Percentiles rank a stretch among this genome's conserved stretches.
These are phyloP conservation scores for Rugalucina vietnamica DNA, from an alignment of 2,888 invertebrate species.

Conservation along the genomic window DNA sequence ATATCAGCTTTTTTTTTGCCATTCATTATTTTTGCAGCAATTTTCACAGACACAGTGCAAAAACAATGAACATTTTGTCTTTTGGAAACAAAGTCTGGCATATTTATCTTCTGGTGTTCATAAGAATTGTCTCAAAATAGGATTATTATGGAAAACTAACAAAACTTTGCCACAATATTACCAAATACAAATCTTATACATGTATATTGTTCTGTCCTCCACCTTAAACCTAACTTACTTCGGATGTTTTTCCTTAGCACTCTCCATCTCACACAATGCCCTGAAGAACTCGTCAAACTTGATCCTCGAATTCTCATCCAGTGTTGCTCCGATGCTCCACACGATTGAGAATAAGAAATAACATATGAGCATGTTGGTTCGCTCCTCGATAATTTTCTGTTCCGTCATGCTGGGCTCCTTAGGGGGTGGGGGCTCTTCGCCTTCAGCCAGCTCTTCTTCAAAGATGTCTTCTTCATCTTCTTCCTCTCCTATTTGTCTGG, in stretches of 20 bases:
- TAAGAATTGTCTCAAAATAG: too few species aligned
- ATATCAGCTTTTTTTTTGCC: too few species aligned
- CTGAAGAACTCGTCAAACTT: constrained; percentile 85
- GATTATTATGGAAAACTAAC: too few species aligned
- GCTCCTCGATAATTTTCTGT: constrained; percentile 81
- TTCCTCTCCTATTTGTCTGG: constrained; percentile 77
- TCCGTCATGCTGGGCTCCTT: constrained; percentile 70
- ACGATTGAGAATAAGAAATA: constrained; percentile 83
- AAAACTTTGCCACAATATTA: too few species aligned
- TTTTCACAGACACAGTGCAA: too few species aligned
- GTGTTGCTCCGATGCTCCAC: constrained; percentile 82
- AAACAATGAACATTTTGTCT: too few species aligned
- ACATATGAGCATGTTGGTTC: constrained; percentile 80
- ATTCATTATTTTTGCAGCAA: too few species aligned
- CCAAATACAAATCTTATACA: too few species aligned
- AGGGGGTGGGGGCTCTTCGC: constrained; percentile 44
- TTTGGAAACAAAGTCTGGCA: too few species aligned
- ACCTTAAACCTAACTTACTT: too few species aligned
- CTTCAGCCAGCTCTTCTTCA: constrained; percentile 75
- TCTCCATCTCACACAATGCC: constrained; percentile 86
- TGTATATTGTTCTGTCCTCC: too few species aligned
- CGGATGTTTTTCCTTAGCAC: constrained; percentile 79
- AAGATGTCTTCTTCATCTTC: constrained; percentile 78
- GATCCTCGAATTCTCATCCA: constrained; percentile 79
- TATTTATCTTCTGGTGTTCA: too few species aligned